Evolutionary conservation across 2,797 vertebrate genomes (phyloP), one percentile per base, ranked within the genome.

Genomic region (Echeneis naucrates): DNA sequence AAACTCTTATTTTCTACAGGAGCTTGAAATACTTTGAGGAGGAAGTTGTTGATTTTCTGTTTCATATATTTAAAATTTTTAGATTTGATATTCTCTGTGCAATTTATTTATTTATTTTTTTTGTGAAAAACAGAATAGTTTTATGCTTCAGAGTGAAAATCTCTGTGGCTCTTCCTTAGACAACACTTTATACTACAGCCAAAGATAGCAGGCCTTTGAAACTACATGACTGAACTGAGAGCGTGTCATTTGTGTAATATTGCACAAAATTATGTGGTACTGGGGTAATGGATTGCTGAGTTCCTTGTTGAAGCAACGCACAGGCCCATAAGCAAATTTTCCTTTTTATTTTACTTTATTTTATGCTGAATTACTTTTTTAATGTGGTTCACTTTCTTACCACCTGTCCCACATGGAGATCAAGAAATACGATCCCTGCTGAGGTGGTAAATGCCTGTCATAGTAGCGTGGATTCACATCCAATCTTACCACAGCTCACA

Each of bases 1-100:
- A 61, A 71, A 51, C 73, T 58, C 0, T 21, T 62, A 42, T 77
- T 59, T 68, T 32, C 7, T 23, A 45, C 4, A 12, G 33, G 24
- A 64, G 40, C n/a, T 12, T 64, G 17, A 66, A 58, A 60, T 56
- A 2, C 21, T 24, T 6, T 23, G 10, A 32, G 14, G 17, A 55
- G 1, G 23, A 51, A 8, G 32, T 4, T 51, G 0, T 32, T 42
- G 13, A 32, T 54, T 19, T 7, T 27, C 30, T n/a, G 68, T 64
- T 64, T 12, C 12, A 35, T 23, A 62, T 53, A 4, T 17, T 42
- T 32, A 32, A 32, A n/a, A n/a, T n/a, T n/a, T n/a, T n/a, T n/a
- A n/a, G n/a, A n/a, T n/a, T n/a, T n/a, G n/a, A n/a, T n/a, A n/a
- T n/a, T n/a, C n/a, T n/a, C n/a, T n/a, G n/a, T n/a, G n/a, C n/a